Base-by-base conservation (phyloP, 1,140 invertebrate genomes). In the Microplitis mediator region DNA sequence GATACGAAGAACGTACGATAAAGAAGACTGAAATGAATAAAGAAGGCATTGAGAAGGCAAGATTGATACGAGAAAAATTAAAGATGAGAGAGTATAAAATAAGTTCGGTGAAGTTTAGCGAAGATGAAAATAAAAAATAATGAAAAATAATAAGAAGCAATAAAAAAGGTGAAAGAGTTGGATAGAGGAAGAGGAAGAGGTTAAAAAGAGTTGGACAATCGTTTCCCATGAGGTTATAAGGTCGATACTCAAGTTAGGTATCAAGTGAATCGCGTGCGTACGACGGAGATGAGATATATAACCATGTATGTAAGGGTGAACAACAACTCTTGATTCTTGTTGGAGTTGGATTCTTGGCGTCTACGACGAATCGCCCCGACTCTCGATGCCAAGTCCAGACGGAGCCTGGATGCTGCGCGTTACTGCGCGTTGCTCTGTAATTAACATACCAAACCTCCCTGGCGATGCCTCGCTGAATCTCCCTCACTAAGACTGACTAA, bases 381-480 rank as follows among this genome's bases (percentile, higher is more conserved):
- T 62, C 52, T 45, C 54, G 16, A 50, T 36, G 68, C 60, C 32
- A 54, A 52, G 74, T 76, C 71, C 66, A 78, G 75, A 78, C 75
- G 77, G 76, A 78, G 75, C 77, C 75, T 45, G 39, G 39, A 45
- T 45, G 11, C 39, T 45, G 11, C 6, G 39, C 39, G 39, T 45
- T 45, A 45, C 39, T 45, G 8, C 39, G 77, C 76, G 78, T 84
- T 80, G 79, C 80, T 78, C 82, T 85, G 82, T 86, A 86, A 86
- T 86, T 86, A 86, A 86, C 85, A 86, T 86, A 86, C 84, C 84
- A 82, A 86, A 81, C 80, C 78, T 79, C 77, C 71, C 71, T 66
- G 52, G 64, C 45, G 64, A 52, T 52, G 39, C 45, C 62, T 67
- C 13, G 31, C 52, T n/a, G 31, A 35, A 16, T 52, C 50, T 66